Base-by-base conservation (phyloP, 1,140 invertebrate genomes). In the Euborellia annulipes region DNA sequence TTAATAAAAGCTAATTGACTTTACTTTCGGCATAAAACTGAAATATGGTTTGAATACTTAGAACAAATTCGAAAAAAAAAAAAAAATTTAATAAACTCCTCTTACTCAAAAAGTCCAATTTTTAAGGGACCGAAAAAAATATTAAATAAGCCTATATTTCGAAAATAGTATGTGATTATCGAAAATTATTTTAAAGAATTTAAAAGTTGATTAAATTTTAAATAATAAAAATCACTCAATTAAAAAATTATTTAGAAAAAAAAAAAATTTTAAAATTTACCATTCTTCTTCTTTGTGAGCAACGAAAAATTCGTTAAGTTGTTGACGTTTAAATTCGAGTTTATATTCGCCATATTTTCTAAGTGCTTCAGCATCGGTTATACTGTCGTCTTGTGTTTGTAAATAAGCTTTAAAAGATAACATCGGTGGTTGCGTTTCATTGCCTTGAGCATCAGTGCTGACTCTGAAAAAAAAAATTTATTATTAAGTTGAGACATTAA, bases 281-380 rank as follows among this genome's bases (percentile, higher is more conserved):
- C 96, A 99, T 82, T 99, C 95, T 65, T 99, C 95, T 61, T 98
- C 94, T 68, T 98, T 98, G 69, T 99, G 96, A 23, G 81, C 79
- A 56, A 97, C 82, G 70, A 99, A 99, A 71, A 98, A 99, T 64
- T 98, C 93, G 65, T 94, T 94, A 17, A 98, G 75, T 61, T 98
- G 94, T 62, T 95, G 89, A 43, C 89, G 73, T 58, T 85, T 82
- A 60, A 96, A 98, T 56, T 98, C 94, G 54, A 89, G 67, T 66
- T 98, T 99, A 66, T 99, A 99, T 55, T 98, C 94, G 63, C 93
- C 93, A 67, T 98, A 99, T 58, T 95, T 96, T 56, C 81, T 80
- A 52, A 98, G 83, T 8, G 94, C 92, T 62, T 97, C 93, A 49
- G 96, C 89, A 54, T 98, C 93, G 34, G 87, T 88, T 57, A 98